A percentile compares a stretch with the other conserved stretches of the same genome.
Evolutionary conservation across 2,888 invertebrate genomes (phyloP).

Genomic region (Eremobia ochroleuca): DNA sequence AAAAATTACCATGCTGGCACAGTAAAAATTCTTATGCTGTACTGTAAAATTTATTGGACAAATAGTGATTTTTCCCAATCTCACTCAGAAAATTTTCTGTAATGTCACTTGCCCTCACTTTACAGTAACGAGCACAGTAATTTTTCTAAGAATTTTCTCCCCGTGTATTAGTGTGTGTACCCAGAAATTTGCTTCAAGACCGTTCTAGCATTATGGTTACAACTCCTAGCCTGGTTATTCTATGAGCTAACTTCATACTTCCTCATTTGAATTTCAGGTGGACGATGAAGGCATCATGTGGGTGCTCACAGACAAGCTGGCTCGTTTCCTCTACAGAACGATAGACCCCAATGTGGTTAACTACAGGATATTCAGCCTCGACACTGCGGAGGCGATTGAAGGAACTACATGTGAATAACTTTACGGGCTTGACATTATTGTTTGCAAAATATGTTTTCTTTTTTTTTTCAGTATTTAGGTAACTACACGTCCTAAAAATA

Average conservation of each 20-base stretch:
- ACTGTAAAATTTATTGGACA: too few species aligned
- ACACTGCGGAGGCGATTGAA: slow-evolving; percentile 89
- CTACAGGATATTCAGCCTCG: slow-evolving; percentile 92
- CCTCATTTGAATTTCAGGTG: slow-evolving; percentile 83
- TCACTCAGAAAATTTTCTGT: too few species aligned
- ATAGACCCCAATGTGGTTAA: slow-evolving; percentile 93
- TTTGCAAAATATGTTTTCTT: neutral
- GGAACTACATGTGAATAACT: slow-evolving; percentile 89
- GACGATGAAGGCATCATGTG: slow-evolving; percentile 91
- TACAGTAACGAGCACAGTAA: too few species aligned
- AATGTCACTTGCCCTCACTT: too few species aligned
- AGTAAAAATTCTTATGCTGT: too few species aligned
- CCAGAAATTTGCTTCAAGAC: too few species aligned
- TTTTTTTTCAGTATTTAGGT: slow-evolving; percentile 3
- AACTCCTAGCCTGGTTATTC: too few species aligned
- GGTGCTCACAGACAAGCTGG: slow-evolving; percentile 95
- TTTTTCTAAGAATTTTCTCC: too few species aligned
- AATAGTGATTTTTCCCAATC: too few species aligned
- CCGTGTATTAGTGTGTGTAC: too few species aligned
- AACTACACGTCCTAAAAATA: neutral
- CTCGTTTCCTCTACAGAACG: slow-evolving; percentile 92
- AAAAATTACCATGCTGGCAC: too few species aligned
- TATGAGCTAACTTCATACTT: neutral
- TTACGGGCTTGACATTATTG: neutral
- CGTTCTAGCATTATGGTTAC: too few species aligned